phyloP scores from a whole-genome alignment of 2,113 vertebrate genomes.

The Chionis minor region DNA sequence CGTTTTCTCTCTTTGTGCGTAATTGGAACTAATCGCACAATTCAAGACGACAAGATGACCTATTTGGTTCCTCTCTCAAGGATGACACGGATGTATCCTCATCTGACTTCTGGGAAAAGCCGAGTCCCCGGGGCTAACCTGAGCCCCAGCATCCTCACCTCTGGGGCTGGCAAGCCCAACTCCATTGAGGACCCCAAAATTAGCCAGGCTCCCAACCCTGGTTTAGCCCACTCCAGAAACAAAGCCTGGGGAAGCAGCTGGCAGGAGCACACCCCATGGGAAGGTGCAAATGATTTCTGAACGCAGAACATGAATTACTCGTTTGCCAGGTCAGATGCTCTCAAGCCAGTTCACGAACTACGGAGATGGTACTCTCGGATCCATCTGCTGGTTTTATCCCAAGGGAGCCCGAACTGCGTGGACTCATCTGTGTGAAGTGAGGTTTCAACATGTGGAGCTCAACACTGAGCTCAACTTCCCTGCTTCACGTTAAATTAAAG shows the following conservation, averaged over 20 bases:
- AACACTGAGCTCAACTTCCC: neutral
- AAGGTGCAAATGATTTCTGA: neutral
- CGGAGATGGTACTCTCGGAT: fast-evolving
- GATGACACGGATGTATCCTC: neutral
- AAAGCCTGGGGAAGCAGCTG: neutral
- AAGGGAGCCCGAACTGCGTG: neutral
- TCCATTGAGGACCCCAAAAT: neutral
- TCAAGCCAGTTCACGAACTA: neutral
- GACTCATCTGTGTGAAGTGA: neutral
- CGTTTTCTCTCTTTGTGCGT: neutral
- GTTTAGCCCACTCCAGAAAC: neutral
- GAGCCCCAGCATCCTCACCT: fast-evolving
- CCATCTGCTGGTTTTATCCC: fast-evolving
- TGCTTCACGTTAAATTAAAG: neutral
- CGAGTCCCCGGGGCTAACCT: fast-evolving
- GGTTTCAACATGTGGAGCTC: neutral
- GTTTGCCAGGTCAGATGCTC: neutral
- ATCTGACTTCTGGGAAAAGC: neutral
- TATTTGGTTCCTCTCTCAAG: neutral
- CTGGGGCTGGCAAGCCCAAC: neutral
- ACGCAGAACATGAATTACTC: neutral
- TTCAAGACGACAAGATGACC: neutral
- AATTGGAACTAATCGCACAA: neutral
- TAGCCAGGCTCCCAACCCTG: fast-evolving
- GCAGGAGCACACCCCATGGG: neutral